Percentiles rank a stretch among this genome's conserved stretches.
Conservation (phyloP, 2,888 invertebrate species). For the Rhagophthalmus giganteus region DNA sequence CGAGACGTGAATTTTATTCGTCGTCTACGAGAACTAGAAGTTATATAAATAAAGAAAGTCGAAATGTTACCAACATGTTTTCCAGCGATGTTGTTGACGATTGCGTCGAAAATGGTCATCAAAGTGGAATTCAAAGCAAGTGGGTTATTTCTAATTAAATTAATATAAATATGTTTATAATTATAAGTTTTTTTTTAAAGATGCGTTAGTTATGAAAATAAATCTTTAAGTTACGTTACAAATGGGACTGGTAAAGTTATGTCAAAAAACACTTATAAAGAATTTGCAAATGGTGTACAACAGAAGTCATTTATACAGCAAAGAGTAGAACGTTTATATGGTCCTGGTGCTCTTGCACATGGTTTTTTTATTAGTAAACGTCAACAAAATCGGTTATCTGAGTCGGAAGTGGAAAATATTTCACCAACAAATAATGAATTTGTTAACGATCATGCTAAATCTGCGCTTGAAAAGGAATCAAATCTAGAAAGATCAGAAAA, state of each 20-base stretch:
- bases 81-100: constrained; percentile 48
- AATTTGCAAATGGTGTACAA: constrained; percentile 52
- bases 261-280: constrained; percentile 42
- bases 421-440: background rate
- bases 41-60: constrained; percentile 36
- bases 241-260: constrained; percentile 40
- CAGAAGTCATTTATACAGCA: constrained; percentile 84
- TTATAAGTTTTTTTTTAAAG: constrained; percentile 10
- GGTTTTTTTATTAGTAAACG: constrained; percentile 76
- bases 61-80: constrained; percentile 39
- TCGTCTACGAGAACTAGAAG: constrained; percentile 41
- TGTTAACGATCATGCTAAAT: constrained; percentile 42
- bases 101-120: constrained; percentile 44
- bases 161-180: too few species aligned
- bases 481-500: constrained; percentile 43
- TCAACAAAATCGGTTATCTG: constrained; percentile 36
- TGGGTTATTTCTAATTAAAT: constrained; percentile 1
- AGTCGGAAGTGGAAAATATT: constrained; percentile 22
- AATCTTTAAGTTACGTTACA: constrained; percentile 22
- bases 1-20: constrained; percentile 44
- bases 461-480: constrained; percentile 35
- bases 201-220: constrained; percentile 39
- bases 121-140: constrained; percentile 19
- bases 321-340: constrained; percentile 84
- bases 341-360: constrained; percentile 83